Percentiles rank a stretch among this genome's conserved stretches.
Conservation (phyloP, 92 coral and sea anemone species). For the Metridium senile region DNA sequence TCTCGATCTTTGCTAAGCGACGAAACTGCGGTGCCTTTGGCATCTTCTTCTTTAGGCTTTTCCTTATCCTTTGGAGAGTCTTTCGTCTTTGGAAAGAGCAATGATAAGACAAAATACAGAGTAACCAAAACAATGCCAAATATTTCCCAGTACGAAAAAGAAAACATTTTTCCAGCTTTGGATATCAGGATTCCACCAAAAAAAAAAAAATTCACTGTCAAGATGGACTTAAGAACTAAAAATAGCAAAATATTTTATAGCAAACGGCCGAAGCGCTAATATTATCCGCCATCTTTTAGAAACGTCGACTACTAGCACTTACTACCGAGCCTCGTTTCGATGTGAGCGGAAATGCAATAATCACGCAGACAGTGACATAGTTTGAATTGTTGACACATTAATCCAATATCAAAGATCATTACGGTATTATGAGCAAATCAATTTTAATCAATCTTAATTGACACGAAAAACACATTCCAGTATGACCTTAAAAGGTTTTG, state of each 20-base stretch:
- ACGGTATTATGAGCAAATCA: not conserved
- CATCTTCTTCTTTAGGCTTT: not conserved
- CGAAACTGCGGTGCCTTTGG: not conserved
- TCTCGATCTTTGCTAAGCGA: not conserved
- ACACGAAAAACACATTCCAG: not conserved
- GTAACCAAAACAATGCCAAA: slow-evolving; percentile 50
- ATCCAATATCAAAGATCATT: slow-evolving; percentile 1
- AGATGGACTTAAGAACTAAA: too few relatives aligned
- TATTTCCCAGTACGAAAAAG: slow-evolving; percentile 50
- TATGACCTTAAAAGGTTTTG: not conserved
- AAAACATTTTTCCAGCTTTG: slow-evolving; percentile 40
- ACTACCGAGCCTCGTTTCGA: slow-evolving; percentile 26
- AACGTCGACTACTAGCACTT: slow-evolving; percentile 5
- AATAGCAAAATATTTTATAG: too few relatives aligned
- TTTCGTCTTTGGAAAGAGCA: slow-evolving; percentile 30
- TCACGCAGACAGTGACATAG: slow-evolving; percentile 5
- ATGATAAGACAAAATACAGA: slow-evolving; percentile 43
- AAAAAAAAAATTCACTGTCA: too few relatives aligned
- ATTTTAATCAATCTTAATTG: not conserved
- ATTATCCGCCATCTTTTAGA: slow-evolving; percentile 30
- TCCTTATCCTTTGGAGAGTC: not conserved
- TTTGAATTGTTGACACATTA: slow-evolving; percentile 12
- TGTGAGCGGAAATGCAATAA: slow-evolving; percentile 16
- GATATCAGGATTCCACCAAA: slow-evolving; percentile 14
- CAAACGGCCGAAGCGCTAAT: not conserved